Conservation (phyloP, 2,113 vertebrate genomes). For the Lasiurus borealis region DNA sequence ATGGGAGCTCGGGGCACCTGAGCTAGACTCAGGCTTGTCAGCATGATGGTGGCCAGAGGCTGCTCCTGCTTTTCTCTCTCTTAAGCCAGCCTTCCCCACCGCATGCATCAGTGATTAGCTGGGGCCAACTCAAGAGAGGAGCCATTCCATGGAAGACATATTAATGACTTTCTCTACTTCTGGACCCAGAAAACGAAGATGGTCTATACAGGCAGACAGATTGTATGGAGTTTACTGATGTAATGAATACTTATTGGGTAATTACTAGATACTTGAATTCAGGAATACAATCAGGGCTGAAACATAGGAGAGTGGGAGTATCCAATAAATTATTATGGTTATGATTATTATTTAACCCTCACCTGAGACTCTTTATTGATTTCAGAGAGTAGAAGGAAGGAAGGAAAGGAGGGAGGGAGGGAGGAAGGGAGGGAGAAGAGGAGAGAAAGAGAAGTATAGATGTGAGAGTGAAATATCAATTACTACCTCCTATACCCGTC, state of each 20-base stretch:
- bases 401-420: too few relatives aligned
- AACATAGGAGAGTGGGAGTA: background rate
- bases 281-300: background rate
- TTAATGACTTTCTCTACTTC: background rate
- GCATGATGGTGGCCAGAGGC: fast-evolving
- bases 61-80: background rate
- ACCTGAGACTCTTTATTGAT: background rate
- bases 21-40: background rate
- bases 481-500: background rate
- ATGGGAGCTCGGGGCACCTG: background rate
- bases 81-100: background rate
- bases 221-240: background rate
- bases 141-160: background rate
- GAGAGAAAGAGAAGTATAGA: background rate
- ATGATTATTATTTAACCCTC: background rate
- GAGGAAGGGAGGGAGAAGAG: too few relatives aligned
- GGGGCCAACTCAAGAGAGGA: background rate
- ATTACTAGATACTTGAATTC: background rate
- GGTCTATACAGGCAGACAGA: background rate
- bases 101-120: background rate
- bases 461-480: background rate
- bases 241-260: background rate
- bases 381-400: background rate
- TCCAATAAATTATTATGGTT: background rate
- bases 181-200: background rate